Base-by-base conservation (phyloP, 2,888 invertebrate genomes). In the Lathronympha strigana region DNA sequence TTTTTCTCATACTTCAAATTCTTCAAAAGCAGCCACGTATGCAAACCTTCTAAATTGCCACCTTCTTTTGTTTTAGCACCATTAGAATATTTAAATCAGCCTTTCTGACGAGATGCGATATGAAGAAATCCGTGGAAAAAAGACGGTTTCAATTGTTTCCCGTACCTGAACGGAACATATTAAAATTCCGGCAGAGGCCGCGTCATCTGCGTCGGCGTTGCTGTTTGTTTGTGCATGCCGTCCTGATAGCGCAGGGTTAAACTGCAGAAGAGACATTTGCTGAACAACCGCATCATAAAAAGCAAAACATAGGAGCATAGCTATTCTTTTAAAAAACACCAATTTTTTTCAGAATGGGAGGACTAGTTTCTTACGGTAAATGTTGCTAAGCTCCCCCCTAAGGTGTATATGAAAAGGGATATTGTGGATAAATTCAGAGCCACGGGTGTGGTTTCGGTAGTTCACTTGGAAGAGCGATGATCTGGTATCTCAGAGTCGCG, bases 111-210 rank as follows among this genome's bases (percentile, higher is more conserved):
- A 58, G 51, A 60, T 38, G 64, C 58, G 53, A 58, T 51, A 15
- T 38, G n/a, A 38, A 15, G 4, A 38, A 38, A 38, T 40, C 38
- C 40, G 57, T 11, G 19, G 23, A 40, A 17, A 54, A 53, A 63
- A 21, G 43, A 36, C 21, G 38, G 47, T 51, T 49, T 61, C 60
- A 61, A 61, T 61, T 54, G 53, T 61, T 66, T 61, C 40, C 47
- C 66, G 54, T 66, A 66, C 66, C 47, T 47, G 51, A 60, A 36
- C 45, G 60, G 45, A 61, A 66, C 64, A 45, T 40, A 66, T 66
- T 66, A 66, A 61, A 66, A 66, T 66, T 66, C 66, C 66, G 45
- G 11, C 58, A 53, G 31, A 43, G 60, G 53, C 15, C 45, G 21
- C 66, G 66, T 66, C 66, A 66, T 66, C 66, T 66, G 66, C 45